Evolutionary conservation across 2,113 vertebrate genomes (phyloP).

Genomic region (Aegithalos caudatus): DNA sequence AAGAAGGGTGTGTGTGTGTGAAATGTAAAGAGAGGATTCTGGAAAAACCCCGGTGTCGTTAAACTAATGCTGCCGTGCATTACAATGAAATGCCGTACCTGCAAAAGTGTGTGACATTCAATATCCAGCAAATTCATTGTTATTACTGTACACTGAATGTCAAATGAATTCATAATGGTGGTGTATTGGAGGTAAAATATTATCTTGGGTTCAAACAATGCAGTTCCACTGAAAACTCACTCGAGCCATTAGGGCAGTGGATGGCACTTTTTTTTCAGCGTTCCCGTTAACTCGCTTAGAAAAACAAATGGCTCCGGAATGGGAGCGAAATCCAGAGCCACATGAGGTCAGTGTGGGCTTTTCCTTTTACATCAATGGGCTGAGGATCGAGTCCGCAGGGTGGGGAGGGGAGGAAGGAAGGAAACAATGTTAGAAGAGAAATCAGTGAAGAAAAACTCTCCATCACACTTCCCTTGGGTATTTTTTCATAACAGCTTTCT

Average conservation of each 20-base stretch:
- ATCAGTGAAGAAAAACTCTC: conserved; percentile 42
- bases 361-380: conserved; percentile 52
- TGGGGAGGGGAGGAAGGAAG: conserved; percentile 57
- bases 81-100: neutral
- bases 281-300: neutral
- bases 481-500: conserved; percentile 41
- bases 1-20: neutral
- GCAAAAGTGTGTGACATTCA: conserved; percentile 29
- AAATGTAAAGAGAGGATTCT: neutral
- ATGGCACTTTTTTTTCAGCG: neutral
- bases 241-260: neutral
- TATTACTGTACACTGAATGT: conserved; percentile 32
- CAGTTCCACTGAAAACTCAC: neutral
- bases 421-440: conserved; percentile 56
- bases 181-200: conserved; percentile 36
- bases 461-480: conserved; percentile 33
- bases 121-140: conserved; percentile 46
- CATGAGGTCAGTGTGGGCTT: conserved; percentile 52
- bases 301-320: conserved; percentile 32
- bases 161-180: conserved; percentile 34
- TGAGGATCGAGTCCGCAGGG: neutral
- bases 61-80: conserved; percentile 10
- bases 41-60: neutral
- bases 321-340: neutral
- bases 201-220: neutral